These are phyloP conservation scores for Cotesia congregata DNA, from an alignment of 2,888 invertebrate genomes.

Conservation along the genomic window DNA sequence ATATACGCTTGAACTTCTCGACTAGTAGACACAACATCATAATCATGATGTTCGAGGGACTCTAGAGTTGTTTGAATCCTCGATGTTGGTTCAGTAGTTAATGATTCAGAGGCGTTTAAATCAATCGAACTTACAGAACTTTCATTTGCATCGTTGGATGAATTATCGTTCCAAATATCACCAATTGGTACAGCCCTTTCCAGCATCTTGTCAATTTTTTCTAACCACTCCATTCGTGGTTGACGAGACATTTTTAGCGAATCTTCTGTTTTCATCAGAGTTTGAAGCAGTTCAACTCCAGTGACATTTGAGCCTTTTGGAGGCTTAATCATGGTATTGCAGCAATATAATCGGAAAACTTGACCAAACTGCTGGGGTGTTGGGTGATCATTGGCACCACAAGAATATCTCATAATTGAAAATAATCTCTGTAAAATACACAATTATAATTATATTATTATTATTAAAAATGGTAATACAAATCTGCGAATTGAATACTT, in stretches of 20 bases:
- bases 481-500: background rate
- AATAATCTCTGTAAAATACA: conserved; percentile 45
- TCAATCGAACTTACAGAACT: no score
- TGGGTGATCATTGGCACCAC: conserved; percentile 49
- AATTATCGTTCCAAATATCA: background rate
- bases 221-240: conserved; percentile 33
- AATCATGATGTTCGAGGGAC: conserved; percentile 22
- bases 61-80: background rate
- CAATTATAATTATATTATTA: background rate
- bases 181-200: conserved; percentile 21
- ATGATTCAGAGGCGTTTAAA: no score
- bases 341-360: conserved; percentile 42
- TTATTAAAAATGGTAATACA: background rate
- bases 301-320: conserved; percentile 47
- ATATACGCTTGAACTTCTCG: conserved; percentile 40
- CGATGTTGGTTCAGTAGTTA: no score
- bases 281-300: conserved; percentile 41
- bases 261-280: conserved; percentile 39
- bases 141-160: conserved; percentile 3
- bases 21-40: conserved; percentile 39
- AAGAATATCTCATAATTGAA: conserved; percentile 43
- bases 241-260: conserved; percentile 28
- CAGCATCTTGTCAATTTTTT: conserved; percentile 37
- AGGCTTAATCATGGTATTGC: conserved; percentile 47
- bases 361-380: conserved; percentile 42